These are phyloP conservation scores for Drosophila sp. DNA, from an alignment of 1,140 invertebrate species.

Conservation along the genomic window DNA sequence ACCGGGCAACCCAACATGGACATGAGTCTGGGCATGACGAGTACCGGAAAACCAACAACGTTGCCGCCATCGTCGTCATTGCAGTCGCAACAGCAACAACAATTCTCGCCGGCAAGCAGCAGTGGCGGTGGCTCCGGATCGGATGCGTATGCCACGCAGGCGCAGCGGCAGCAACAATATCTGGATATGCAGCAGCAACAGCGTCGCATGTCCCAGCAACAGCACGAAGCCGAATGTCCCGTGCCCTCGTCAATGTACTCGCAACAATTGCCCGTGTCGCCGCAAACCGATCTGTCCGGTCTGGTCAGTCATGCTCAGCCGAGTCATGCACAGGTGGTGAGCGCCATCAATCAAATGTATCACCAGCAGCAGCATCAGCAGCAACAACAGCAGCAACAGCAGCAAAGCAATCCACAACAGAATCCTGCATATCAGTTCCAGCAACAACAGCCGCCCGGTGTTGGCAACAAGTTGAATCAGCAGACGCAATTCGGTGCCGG, in stretches of 20 bases:
- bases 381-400: conserved; percentile 69
- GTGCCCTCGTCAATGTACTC: conserved; percentile 81
- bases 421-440: conserved; percentile 80
- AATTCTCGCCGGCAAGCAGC: conserved; percentile 70
- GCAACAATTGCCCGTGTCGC: conserved; percentile 78
- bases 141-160: conserved; percentile 74
- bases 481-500: conserved; percentile 53
- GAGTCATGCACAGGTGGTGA: conserved; percentile 71
- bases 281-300: conserved; percentile 77
- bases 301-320: conserved; percentile 73
- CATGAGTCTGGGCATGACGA: conserved; percentile 18
- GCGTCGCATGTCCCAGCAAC: conserved; percentile 67
- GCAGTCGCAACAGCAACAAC: conserved; percentile 31
- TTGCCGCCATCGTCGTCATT: background rate
- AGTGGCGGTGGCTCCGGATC: conserved; percentile 37
- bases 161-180: conserved; percentile 76
- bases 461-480: conserved; percentile 45
- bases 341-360: conserved; percentile 77
- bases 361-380: conserved; percentile 73
- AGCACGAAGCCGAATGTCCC: conserved; percentile 68
- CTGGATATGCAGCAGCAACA: conserved; percentile 68
- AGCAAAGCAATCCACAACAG: conserved; percentile 72
- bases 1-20: conserved; percentile 58
- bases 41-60: conserved; percentile 12
- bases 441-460: conserved; percentile 74